Evolutionary conservation across 2,797 vertebrate species (phyloP).

Genomic region (Spinibarbus caldwelli): DNA sequence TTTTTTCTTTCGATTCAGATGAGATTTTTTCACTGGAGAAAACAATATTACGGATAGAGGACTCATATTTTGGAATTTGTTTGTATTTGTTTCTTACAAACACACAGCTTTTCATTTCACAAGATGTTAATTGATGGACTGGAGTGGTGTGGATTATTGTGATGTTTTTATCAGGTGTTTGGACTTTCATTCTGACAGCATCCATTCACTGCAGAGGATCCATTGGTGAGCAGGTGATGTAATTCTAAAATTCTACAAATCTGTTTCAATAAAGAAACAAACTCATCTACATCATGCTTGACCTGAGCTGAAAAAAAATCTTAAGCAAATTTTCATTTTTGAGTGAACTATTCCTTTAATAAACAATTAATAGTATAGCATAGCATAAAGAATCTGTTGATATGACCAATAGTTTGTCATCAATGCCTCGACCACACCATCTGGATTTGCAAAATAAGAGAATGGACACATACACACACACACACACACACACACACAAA

Average conservation of each 20-base stretch:
- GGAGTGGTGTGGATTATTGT: no score
- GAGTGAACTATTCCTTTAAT: not conserved
- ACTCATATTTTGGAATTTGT: no score
- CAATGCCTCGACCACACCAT: not conserved
- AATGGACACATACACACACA: conserved; percentile 14
- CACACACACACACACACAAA: conserved; percentile 23
- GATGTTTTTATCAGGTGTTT: no score
- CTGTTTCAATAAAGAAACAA: not conserved
- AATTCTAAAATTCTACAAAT: not conserved
- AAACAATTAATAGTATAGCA: not conserved
- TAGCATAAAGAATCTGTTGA: not conserved
- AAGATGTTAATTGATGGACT: no score
- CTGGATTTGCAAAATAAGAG: not conserved
- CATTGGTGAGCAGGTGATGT: not conserved
- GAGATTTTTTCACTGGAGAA: no score
- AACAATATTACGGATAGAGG: no score
- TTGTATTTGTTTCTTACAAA: no score
- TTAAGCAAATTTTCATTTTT: not conserved
- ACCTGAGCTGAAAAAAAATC: not conserved
- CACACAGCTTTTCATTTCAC: no score
- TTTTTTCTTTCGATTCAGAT: no score
- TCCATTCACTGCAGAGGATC: not conserved
- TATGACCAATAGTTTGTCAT: not conserved
- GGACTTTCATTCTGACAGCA: not conserved
- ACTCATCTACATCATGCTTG: not conserved